A percentile compares a stretch with the other conserved stretches of the same genome.
Conservation (phyloP, 2,888 invertebrate genomes). For the Drosophila diplacantha region DNA sequence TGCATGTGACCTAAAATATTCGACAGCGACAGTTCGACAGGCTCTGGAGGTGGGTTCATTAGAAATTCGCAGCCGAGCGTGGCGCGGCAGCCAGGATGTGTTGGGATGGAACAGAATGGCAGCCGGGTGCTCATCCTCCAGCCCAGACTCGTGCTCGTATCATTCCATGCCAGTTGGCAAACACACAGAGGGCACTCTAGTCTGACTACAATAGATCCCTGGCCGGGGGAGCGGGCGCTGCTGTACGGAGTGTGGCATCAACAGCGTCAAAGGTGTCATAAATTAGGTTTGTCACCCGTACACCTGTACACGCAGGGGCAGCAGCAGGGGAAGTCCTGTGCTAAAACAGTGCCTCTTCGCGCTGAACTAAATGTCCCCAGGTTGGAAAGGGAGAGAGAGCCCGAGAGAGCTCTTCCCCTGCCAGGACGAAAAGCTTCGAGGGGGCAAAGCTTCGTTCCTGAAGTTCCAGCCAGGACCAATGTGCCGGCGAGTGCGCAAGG, state of each 20-base stretch:
- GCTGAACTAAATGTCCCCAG: constrained; percentile 7
- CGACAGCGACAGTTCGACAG: constrained; percentile 52
- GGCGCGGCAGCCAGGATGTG: constrained; percentile 44
- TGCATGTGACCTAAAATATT: constrained; percentile 63
- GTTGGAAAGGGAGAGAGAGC: not conserved
- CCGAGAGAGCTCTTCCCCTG: constrained; percentile 42
- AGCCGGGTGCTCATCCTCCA: constrained; percentile 31
- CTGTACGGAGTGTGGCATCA: constrained; percentile 17
- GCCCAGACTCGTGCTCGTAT: constrained; percentile 45
- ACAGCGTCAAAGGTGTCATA: constrained; percentile 45
- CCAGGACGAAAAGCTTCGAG: constrained; percentile 46
- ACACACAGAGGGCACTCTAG: constrained; percentile 49
- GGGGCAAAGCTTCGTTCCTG: constrained; percentile 66
- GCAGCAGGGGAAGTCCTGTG: constrained; percentile 32
- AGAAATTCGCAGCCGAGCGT: constrained; percentile 45
- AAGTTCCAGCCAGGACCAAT: constrained; percentile 65
- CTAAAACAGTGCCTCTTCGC: not conserved
- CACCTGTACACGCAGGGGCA: not conserved
- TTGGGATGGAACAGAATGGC: constrained; percentile 10
- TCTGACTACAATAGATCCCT: constrained; percentile 18
- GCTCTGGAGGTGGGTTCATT: constrained; percentile 60
- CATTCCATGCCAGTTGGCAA: constrained; percentile 66
- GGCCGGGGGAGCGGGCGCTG: constrained; percentile 5
- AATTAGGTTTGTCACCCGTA: constrained; percentile 61
- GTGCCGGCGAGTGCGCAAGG: constrained; percentile 66